phyloP scores from a whole-genome alignment of 2,113 vertebrate species.

The Colaptes auratus region DNA sequence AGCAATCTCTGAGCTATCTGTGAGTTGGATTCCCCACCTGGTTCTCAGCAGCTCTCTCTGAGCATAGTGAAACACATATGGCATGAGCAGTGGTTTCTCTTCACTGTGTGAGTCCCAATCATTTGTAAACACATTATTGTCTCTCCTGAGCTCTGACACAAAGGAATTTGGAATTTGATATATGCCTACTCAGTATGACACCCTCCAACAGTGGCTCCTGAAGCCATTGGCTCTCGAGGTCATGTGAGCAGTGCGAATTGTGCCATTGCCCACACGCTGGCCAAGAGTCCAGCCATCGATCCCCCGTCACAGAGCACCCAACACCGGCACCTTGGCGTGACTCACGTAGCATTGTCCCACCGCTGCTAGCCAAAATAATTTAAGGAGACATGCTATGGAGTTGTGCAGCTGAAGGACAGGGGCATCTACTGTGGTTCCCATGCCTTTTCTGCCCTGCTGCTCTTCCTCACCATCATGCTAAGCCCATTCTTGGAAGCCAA shows the following conservation, averaged over 20 bases:
- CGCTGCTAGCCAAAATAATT: neutral
- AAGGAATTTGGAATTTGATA: constrained; percentile 64
- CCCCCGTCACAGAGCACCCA: neutral
- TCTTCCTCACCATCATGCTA: neutral
- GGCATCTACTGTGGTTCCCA: neutral
- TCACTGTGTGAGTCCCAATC: constrained; percentile 14
- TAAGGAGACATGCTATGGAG: neutral
- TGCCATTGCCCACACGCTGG: constrained; percentile 31
- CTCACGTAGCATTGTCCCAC: neutral
- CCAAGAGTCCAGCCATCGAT: constrained; percentile 3
- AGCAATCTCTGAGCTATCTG: constrained; percentile 6
- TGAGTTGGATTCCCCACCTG: constrained; percentile 35
- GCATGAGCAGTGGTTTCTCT: constrained; percentile 35
- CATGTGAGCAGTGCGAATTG: constrained; percentile 5
- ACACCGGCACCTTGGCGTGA: neutral
- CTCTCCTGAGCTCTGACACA: constrained; percentile 59
- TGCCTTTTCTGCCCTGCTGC: neutral
- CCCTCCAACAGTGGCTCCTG: neutral
- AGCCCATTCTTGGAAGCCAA: neutral
- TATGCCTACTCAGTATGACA: constrained; percentile 24
- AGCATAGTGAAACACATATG: constrained; percentile 43
- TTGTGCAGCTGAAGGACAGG: neutral
- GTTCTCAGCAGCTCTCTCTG: constrained; percentile 41
- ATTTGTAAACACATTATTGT: constrained; percentile 67
- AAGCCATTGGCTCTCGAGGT: constrained; percentile 32